Conservation (phyloP, 2,888 invertebrate species). For the Drosophila mayaguana region DNA sequence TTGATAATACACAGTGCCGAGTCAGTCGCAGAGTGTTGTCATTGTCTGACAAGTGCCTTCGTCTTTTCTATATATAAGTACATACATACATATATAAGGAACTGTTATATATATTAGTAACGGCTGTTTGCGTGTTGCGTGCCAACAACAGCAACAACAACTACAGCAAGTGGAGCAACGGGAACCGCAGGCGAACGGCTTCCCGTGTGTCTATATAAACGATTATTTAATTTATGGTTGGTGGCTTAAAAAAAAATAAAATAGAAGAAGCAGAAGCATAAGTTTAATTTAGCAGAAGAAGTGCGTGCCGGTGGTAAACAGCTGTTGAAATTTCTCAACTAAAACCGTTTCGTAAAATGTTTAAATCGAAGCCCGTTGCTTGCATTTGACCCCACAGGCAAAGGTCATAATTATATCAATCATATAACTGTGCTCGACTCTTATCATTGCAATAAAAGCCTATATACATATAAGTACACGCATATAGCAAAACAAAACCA, state of each 20-base stretch:
- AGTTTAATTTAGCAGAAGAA: neutral
- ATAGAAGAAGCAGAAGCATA: slow-evolving; percentile 1
- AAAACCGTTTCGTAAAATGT: slow-evolving; percentile 29
- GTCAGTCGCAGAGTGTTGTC: slow-evolving; percentile 45
- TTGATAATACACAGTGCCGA: slow-evolving; percentile 63
- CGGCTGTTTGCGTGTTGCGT: slow-evolving; percentile 70
- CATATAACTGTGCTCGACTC: slow-evolving; percentile 37
- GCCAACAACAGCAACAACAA: slow-evolving; percentile 11
- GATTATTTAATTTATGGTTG: slow-evolving; percentile 62
- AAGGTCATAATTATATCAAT: slow-evolving; percentile 41
- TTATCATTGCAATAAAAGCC: slow-evolving; percentile 50
- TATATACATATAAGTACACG: neutral
- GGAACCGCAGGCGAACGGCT: slow-evolving; percentile 22
- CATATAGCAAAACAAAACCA: slow-evolving; percentile 24
- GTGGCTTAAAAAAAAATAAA: slow-evolving; percentile 1
- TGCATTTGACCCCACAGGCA: slow-evolving; percentile 30
- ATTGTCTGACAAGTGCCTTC: slow-evolving; percentile 38
- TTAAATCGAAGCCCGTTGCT: slow-evolving; percentile 17
- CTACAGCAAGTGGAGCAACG: slow-evolving; percentile 16
- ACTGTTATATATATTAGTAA: slow-evolving; percentile 47
- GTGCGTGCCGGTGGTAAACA: slow-evolving; percentile 43
- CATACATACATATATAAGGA: slow-evolving; percentile 13
- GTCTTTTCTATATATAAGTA: slow-evolving; percentile 3
- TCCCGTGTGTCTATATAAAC: slow-evolving; percentile 43
- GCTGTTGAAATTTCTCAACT: slow-evolving; percentile 4